phyloP scores from a whole-genome alignment of 1,140 invertebrate species.

The Trichogramma pretiosum region DNA sequence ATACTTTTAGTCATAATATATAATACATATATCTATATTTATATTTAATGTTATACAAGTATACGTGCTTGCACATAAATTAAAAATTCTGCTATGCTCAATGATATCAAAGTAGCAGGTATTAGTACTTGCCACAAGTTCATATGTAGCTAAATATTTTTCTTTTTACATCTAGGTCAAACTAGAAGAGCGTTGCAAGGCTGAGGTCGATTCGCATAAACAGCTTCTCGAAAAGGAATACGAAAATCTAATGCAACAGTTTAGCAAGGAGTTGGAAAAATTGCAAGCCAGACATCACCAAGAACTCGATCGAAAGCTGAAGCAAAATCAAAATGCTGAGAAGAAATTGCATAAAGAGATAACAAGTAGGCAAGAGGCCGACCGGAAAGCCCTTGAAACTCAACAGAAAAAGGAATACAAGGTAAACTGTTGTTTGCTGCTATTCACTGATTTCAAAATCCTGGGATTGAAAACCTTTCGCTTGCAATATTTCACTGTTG shows the following conservation, averaged over 20 bases:
- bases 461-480: no score
- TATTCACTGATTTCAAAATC: no score
- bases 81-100: no score
- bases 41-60: no score
- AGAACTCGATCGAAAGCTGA: slow-evolving; percentile 81
- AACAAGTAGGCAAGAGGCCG: slow-evolving; percentile 76
- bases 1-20: no score
- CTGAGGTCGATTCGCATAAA: slow-evolving; percentile 95
- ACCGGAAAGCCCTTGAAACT: slow-evolving; percentile 78
- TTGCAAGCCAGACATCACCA: slow-evolving; percentile 79
- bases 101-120: no score
- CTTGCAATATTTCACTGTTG: background rate
- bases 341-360: slow-evolving; percentile 94
- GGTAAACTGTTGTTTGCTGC: no score
- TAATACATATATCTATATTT: no score
- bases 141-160: no score
- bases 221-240: slow-evolving; percentile 93
- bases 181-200: slow-evolving; percentile 89
- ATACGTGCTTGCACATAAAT: no score
- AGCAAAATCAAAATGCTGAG: slow-evolving; percentile 80
- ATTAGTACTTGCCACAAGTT: no score
- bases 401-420: slow-evolving; percentile 98
- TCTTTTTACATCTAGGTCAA: slow-evolving; percentile 53
- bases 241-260: slow-evolving; percentile 80
- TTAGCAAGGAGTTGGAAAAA: slow-evolving; percentile 86